Evolutionary conservation across 2,113 vertebrate species (phyloP).

Genomic region (Elgaria multicarinata): DNA sequence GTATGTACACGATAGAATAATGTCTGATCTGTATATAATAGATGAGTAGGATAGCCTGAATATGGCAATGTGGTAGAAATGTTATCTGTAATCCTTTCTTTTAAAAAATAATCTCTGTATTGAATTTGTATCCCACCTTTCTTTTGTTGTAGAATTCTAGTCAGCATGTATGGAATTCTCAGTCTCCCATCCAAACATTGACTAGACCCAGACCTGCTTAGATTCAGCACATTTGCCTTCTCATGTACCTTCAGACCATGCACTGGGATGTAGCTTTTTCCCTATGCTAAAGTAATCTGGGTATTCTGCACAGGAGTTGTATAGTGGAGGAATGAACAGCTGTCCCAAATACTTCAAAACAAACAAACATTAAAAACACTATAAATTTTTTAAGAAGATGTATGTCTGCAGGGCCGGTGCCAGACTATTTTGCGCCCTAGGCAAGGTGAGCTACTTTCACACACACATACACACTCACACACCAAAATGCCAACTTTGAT

Average conservation of each 20-base stretch:
- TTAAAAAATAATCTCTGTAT: background rate
- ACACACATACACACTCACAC: no score
- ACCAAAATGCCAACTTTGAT: no score
- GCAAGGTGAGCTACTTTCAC: no score
- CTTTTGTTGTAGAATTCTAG: background rate
- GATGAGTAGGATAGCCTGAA: background rate
- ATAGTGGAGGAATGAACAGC: background rate
- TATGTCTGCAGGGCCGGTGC: no score
- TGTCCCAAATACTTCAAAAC: background rate
- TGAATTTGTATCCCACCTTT: background rate
- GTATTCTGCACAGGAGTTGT: background rate
- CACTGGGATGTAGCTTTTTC: background rate
- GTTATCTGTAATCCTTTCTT: background rate
- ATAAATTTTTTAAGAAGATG: no score
- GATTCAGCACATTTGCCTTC: no score
- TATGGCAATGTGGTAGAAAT: background rate
- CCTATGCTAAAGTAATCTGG: background rate
- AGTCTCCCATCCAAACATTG: background rate
- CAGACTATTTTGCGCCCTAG: no score
- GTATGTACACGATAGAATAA: background rate
- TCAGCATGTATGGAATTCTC: no score
- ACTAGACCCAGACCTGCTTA: background rate
- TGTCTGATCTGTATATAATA: background rate
- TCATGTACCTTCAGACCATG: background rate
- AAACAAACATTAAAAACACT: background rate